Conservation (phyloP, 2,888 invertebrate species). For the Drosophila barbarae region DNA sequence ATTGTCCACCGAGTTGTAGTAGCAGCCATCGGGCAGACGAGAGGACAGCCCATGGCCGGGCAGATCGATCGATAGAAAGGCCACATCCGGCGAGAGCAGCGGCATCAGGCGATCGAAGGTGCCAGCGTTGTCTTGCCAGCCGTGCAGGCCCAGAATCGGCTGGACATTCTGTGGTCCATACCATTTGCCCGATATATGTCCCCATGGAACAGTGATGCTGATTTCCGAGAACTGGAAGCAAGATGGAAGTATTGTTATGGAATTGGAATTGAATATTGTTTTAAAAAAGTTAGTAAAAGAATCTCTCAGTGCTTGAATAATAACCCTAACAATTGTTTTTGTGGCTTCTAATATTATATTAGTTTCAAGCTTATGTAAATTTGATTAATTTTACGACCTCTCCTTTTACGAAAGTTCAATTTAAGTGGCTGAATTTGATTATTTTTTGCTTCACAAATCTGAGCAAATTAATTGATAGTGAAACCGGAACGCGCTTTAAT, state of each 20-base stretch:
- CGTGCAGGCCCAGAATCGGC: conserved; percentile 87
- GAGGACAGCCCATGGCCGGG: conserved; percentile 88
- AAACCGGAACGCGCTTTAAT: conserved; percentile 4
- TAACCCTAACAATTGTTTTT: not conserved
- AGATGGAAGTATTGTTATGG: too few species aligned
- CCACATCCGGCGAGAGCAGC: conserved; percentile 80
- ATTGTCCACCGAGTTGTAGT: conserved; percentile 78
- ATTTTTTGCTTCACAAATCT: not conserved
- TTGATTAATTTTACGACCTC: not conserved
- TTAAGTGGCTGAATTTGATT: not conserved
- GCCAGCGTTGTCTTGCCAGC: conserved; percentile 91
- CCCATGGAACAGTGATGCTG: conserved; percentile 86
- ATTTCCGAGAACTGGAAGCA: conserved; percentile 82
- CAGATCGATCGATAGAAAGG: conserved; percentile 84
- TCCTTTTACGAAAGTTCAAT: not conserved
- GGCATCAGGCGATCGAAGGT: conserved; percentile 86
- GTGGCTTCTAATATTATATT: not conserved
- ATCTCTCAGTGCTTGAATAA: not conserved
- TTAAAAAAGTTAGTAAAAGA: not conserved
- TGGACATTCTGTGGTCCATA: conserved; percentile 84
- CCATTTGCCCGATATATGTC: conserved; percentile 85
- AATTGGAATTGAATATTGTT: not conserved
- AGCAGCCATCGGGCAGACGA: conserved; percentile 83
- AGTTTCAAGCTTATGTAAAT: not conserved
- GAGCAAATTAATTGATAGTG: not conserved